A percentile compares a stretch with the other conserved stretches of the same genome.
phyloP scores from a whole-genome alignment of 2,888 invertebrate genomes.

The Seira musarum region DNA sequence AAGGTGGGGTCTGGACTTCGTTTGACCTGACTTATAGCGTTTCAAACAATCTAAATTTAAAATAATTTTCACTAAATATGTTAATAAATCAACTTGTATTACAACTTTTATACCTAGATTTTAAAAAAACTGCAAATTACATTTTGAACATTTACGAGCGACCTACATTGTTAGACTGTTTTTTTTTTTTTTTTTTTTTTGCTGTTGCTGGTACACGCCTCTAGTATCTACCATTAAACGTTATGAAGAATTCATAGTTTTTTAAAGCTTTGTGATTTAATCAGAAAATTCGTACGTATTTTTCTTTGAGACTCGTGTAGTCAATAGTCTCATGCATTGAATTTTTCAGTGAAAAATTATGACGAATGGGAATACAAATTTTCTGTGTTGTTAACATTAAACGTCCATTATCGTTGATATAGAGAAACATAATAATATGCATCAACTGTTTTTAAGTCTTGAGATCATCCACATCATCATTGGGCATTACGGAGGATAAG shows the following conservation, averaged over 20 bases:
- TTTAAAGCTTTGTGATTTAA: background rate
- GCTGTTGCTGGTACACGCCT: background rate
- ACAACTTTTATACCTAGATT: too few relatives aligned
- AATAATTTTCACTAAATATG: background rate
- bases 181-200: background rate
- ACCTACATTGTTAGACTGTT: background rate
- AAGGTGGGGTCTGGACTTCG: too few relatives aligned
- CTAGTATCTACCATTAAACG: background rate
- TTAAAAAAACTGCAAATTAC: too few relatives aligned
- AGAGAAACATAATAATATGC: background rate
- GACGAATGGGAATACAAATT: conserved; percentile 1
- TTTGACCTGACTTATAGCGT: too few relatives aligned
- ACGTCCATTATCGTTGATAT: background rate
- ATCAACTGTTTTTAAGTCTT: background rate
- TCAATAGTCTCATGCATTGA: background rate
- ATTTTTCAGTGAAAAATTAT: background rate
- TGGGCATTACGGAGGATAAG: too few relatives aligned
- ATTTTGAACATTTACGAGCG: too few relatives aligned
- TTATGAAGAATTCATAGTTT: background rate
- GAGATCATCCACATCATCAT: too few relatives aligned
- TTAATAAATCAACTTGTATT: background rate
- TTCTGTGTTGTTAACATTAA: conserved; percentile 1
- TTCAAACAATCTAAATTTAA: background rate
- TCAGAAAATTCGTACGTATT: background rate
- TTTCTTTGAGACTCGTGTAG: background rate